Base-by-base conservation (phyloP, 2,888 invertebrate species). In the Xestia sexstrigata region DNA sequence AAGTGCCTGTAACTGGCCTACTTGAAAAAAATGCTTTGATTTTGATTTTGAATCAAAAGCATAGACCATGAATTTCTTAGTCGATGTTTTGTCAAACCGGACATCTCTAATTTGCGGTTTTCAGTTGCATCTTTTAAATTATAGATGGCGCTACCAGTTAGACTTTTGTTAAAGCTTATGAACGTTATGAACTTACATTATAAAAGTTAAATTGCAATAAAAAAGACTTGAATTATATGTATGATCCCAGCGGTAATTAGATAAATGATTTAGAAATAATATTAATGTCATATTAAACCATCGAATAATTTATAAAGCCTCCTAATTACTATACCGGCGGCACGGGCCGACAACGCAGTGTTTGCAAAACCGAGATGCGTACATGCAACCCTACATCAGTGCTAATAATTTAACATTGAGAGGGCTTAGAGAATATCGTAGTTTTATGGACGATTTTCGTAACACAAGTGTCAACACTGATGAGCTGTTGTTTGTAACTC, bases 41-140 rank as follows among this genome's bases (percentile, higher is more conserved):
- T n/a, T n/a, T n/a, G n/a, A n/a, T n/a, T n/a, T n/a, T n/a, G n/a
- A n/a, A n/a, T n/a, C n/a, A n/a, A n/a, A n/a, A n/a, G n/a, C n/a
- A n/a, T n/a, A n/a, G n/a, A n/a, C n/a, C n/a, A n/a, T 13, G 13
- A 7, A 39, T 13, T 30, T 72, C 20, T 26, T 30, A 5, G 17
- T 52, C 1, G 17, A 52, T 73, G 3, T 15, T 30, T n/a, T 6
- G 23, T 15, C 17, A 17, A 30, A 77, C 20, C 9, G 13, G 4
- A 49, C 77, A 49, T n/a, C 62, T 20, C 30, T 77, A 63, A 45
- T 13, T 76, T 63, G 63, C 52, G 76, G 78, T 65, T 77, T 62
- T 63, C 15, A 42, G 15, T n/a, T 47, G 13, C 17, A 39, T 7
- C 4, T 20, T n/a, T 7, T 15, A 35, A 45, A 45, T 45, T 35